Conservation (phyloP, 1,140 invertebrate genomes). For the Lasioglossum albipes region DNA sequence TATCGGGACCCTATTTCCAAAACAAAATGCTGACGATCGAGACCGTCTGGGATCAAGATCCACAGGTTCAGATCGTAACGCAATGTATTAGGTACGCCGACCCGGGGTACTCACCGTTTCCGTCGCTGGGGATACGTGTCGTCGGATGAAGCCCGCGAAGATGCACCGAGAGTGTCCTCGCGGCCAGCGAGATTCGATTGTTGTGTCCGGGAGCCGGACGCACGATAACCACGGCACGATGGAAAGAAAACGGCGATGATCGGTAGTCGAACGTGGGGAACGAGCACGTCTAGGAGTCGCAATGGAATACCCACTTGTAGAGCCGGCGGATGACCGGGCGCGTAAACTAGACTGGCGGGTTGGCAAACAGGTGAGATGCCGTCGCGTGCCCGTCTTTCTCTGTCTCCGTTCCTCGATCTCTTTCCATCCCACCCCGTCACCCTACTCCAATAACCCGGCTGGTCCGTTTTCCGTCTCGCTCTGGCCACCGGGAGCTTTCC, state of each 20-base stretch:
- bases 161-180: background rate
- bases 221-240: background rate
- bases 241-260: conserved; percentile 1
- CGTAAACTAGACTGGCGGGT: conserved; percentile 71
- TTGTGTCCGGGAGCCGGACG: background rate
- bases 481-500: background rate
- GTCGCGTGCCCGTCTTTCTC: conserved; percentile 63
- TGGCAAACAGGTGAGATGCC: conserved; percentile 70
- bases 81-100: background rate
- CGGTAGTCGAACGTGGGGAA: conserved; percentile 7
- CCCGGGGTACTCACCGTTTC: conserved; percentile 24
- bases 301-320: conserved; percentile 68
- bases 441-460: conserved; percentile 28
- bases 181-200: background rate
- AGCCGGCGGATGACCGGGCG: conserved; percentile 67
- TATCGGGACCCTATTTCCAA: too few species aligned
- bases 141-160: background rate
- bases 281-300: conserved; percentile 30
- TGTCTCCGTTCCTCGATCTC: conserved; percentile 21
- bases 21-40: too few species aligned
- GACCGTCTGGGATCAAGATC: background rate
- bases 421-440: conserved; percentile 27
- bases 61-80: background rate
- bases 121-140: background rate
- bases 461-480: conserved; percentile 28